phyloP scores from a whole-genome alignment of 2,113 vertebrate species.

The Bagarius yarrelli region DNA sequence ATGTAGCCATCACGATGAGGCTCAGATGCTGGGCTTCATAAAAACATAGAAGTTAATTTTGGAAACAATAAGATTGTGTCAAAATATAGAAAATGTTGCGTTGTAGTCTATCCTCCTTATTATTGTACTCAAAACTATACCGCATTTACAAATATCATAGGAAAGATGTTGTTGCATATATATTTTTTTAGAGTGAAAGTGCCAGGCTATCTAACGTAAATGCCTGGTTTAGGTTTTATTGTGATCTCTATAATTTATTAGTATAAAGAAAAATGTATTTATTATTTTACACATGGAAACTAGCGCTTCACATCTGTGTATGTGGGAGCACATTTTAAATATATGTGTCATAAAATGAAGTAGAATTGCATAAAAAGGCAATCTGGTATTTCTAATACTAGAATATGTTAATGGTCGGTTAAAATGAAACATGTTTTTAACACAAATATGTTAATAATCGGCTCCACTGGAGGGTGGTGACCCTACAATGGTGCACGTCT shows the following conservation, averaged over 20 bases:
- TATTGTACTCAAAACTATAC: background rate
- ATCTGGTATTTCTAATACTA: background rate
- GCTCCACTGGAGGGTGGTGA: conserved; percentile 31
- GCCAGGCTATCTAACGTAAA: conserved; percentile 2
- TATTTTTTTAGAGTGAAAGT: background rate
- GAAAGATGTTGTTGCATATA: background rate
- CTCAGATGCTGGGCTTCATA: background rate
- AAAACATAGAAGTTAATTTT: background rate
- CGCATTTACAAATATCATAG: conserved; percentile 10
- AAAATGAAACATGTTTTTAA: no score
- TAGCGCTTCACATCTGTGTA: background rate
- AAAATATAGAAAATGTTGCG: background rate
- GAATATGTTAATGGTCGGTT: background rate
- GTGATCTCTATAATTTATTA: conserved; percentile 9
- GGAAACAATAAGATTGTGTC: background rate
- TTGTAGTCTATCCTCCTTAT: background rate
- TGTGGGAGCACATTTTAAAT: background rate
- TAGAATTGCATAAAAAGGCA: background rate
- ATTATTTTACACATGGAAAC: background rate
- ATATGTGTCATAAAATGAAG: background rate
- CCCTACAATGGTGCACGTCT: conserved; percentile 45
- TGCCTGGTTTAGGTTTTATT: background rate
- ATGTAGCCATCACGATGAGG: conserved; percentile 29
- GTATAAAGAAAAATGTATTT: background rate
- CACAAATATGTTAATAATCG: background rate